Evolutionary conservation across 2,113 vertebrate genomes (phyloP), one percentile per base, ranked within the genome.

Genomic region (Alosa alosa): DNA sequence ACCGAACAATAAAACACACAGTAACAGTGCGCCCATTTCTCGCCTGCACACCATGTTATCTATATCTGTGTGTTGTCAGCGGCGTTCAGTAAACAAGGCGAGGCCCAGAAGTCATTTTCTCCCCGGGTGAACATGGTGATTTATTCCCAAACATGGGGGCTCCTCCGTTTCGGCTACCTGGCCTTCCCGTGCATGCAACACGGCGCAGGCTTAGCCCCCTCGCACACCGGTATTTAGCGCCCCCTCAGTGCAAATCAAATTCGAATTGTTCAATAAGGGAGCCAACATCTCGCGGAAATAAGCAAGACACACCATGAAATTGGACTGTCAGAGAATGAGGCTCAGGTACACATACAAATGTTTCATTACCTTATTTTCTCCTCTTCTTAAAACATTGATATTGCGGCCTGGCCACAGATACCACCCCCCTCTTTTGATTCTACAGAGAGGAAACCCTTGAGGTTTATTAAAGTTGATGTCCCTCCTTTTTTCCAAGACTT

Each of bases 251-350:
- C 91, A 93, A 95, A 95, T 95, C 92, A 91, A 93, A 94, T 94
- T 92, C 86, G 90, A 95, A 94, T 94, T 91, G 92, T 94, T 94
- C 92, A 92, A 91, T 93, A 92, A 92, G 91, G 64, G 90, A 91
- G 93, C 88, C 81, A 92, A 93, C 93, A 93, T 94, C 92, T 93
- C 91, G 88, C 86, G 93, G 92, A 92, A 95, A 93, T 92, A 94
- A 94, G 92, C 93, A 93, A 87, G 91, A 92, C 91, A 90, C 91
- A 93, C 89, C 94, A 94, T 96, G 93, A 96, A 95, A 95, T 96
- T 94, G 93, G 90, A 94, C 91, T 93, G 92, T 91, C 92, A 93
- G 90, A 87, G 90, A 87, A 82, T 82, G 88, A 89, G 86, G 87
- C 87, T 44, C 89, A 91, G 92, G 88, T 90, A 89, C 89, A 93